Conservation (phyloP, 2,888 invertebrate species). For the Anarsia innoxiella region DNA sequence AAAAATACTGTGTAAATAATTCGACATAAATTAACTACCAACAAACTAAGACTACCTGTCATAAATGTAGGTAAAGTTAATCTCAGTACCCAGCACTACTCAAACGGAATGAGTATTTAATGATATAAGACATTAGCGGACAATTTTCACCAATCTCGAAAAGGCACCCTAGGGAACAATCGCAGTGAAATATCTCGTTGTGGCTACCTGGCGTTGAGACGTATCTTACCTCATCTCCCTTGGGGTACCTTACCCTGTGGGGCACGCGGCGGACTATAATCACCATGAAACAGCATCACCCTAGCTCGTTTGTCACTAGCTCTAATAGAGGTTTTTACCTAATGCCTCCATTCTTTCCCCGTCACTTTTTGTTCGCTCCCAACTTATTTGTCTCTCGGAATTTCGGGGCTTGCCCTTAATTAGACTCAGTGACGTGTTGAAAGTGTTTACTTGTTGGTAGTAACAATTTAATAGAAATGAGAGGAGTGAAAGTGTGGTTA, state of each 20-base stretch:
- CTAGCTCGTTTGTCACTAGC: slow-evolving; percentile 41
- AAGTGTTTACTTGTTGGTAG: slow-evolving; percentile 13
- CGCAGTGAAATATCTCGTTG: slow-evolving; percentile 5
- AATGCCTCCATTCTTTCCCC: slow-evolving; percentile 40
- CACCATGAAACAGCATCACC: slow-evolving; percentile 36
- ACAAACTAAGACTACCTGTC: too few species aligned
- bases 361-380: slow-evolving; percentile 32
- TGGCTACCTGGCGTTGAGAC: not conserved
- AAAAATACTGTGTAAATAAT: too few species aligned
- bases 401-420: slow-evolving; percentile 26
- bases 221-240: slow-evolving; percentile 12
- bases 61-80: too few species aligned
- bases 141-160: slow-evolving; percentile 4
- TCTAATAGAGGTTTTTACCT: slow-evolving; percentile 48
- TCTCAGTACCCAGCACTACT: too few species aligned
- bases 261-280: slow-evolving; percentile 25
- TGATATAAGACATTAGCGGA: not conserved
- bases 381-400: slow-evolving; percentile 30
- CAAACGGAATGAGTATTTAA: not conserved
- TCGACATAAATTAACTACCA: too few species aligned
- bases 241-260: slow-evolving; percentile 14
- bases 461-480: slow-evolving; percentile 10
- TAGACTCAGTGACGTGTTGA: slow-evolving; percentile 20
- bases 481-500: slow-evolving; percentile 2
- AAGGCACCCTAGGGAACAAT: slow-evolving; percentile 3